Base-by-base conservation (phyloP, 2,113 vertebrate species). In the Malaclemys terrapin region DNA sequence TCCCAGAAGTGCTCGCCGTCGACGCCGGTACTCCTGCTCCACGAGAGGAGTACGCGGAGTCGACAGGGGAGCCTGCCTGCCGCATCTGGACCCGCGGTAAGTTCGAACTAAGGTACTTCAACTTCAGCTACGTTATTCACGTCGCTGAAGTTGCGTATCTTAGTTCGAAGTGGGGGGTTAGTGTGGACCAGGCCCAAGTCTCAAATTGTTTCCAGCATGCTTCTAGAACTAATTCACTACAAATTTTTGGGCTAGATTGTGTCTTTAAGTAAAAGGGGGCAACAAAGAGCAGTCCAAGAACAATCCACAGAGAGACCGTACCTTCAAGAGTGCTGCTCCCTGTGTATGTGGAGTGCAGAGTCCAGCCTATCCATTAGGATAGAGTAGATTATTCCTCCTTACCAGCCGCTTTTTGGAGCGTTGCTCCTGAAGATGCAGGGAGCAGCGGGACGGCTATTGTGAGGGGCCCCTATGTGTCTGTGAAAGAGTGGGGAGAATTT, bases 281-380 rank as follows among this genome's bases (percentile, higher is more conserved):
- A 72, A 72, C 27, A 22, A 10, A 10, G 31, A 45, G 4, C 5
- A 75, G 27, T 22, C 50, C 3, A 69, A 56, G 10, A 19, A n/a
- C 35, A 69, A n/a, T 38, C 8, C 35, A 19, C 65, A 72, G 65
- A 29, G n/a, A 50, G 91, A 94, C 10, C 14, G 1, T 2, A 72
- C 1, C 10, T 95, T 82, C 3, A 2, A 3, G 17, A 57, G 0
- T n/a, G 72, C 2, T 27, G 1, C 5, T 1, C 47, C 14, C 0
- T 7, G 8, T 1, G 1, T 24, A 5, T 54, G 13, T 24, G 27
- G 14, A 8, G 29, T 86, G 22, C 89, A 35, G 5, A 94, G 79
- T 8, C 2, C 6, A 69, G 10, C 25, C 6, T 47, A 85, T 22
- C 6, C 12, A 19, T 2, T 50, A 6, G 87, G 50, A 52, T 4